Percentiles rank a stretch among this genome's conserved stretches.
These are phyloP conservation scores for Pachyramphus minor DNA, from an alignment of 2,113 vertebrate genomes.

Conservation along the genomic window DNA sequence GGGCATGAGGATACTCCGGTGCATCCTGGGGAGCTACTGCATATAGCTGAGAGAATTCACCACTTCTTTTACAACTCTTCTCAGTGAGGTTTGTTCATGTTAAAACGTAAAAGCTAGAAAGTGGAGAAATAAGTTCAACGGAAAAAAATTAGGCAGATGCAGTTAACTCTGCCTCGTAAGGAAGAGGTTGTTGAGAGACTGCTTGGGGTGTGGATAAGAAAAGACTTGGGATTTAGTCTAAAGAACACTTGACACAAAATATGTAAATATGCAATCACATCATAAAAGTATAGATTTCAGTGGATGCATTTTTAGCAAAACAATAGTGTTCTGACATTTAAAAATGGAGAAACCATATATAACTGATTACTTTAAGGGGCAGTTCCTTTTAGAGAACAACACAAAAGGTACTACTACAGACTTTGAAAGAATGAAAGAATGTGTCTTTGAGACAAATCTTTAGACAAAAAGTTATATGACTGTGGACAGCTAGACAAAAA, in stretches of 20 bases:
- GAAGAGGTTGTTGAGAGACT: neutral
- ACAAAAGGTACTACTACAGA: neutral
- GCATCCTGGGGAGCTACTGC: neutral
- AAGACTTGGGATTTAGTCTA: neutral
- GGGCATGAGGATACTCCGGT: neutral
- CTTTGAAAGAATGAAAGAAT: neutral
- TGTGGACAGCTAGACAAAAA: neutral
- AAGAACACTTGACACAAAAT: neutral
- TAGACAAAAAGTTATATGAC: neutral
- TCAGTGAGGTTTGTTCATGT: neutral
- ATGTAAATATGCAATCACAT: neutral
- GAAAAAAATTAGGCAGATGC: neutral
- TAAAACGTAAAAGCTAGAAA: neutral
- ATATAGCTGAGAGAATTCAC: neutral
- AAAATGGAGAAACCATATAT: neutral
- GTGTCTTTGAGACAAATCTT: neutral
- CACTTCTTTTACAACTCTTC: neutral
- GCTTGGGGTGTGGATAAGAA: neutral
- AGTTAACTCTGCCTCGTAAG: neutral
- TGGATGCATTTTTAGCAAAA: neutral
- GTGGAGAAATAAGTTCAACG: neutral
- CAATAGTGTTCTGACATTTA: neutral
- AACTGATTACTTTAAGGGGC: neutral
- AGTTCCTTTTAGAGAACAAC: neutral
- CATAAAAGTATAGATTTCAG: neutral